These are phyloP conservation scores for Cryptotis parvus DNA, from an alignment of 2,113 vertebrate species.

Conservation along the genomic window DNA sequence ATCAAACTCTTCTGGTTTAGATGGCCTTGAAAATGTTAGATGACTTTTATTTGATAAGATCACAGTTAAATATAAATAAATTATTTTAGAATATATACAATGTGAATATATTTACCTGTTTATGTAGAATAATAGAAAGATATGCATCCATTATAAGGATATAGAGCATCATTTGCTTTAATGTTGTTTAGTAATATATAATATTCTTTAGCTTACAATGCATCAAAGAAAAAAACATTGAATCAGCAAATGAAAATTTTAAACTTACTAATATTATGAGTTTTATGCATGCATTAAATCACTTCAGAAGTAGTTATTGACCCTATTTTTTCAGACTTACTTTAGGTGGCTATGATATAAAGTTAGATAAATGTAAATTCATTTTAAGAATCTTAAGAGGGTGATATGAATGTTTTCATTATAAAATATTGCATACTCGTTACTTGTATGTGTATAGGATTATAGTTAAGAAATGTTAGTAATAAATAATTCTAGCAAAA, in stretches of 20 bases:
- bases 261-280: not conserved
- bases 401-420: not conserved
- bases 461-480: not conserved
- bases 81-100: not conserved
- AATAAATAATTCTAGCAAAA: not conserved
- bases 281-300: not conserved
- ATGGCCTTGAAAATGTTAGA: not conserved
- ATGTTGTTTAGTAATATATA: not conserved
- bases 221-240: not conserved
- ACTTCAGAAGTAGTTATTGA: conserved; percentile 18
- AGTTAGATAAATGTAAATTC: not conserved
- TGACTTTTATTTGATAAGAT: conserved; percentile 1
- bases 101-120: not conserved
- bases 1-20: not conserved
- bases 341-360: not conserved
- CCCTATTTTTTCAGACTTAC: not conserved
- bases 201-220: not conserved
- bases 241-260: not conserved
- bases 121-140: not conserved
- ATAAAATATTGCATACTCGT: not conserved
- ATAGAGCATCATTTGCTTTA: not conserved
- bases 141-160: not conserved
- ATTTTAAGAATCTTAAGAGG: conserved; percentile 1
- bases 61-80: not conserved
- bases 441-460: not conserved